phyloP scores from a whole-genome alignment of 2,888 invertebrate genomes.

The Melanostoma mellinum region DNA sequence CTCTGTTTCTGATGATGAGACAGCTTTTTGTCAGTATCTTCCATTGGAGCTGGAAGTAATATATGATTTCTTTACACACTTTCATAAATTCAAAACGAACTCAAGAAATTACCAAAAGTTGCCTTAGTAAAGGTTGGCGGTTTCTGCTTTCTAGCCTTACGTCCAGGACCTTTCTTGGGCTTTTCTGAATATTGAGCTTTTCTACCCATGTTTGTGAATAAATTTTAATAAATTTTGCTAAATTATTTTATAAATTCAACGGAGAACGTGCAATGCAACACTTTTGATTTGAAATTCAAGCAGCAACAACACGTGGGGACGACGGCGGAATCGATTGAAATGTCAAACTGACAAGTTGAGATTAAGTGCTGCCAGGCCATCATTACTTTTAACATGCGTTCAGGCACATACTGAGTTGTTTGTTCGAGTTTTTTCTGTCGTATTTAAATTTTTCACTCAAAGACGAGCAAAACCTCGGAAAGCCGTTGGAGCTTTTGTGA shows the following conservation, averaged over 20 bases:
- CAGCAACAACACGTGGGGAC: slow-evolving; percentile 68
- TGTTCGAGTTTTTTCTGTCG: no score
- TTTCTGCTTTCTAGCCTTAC: slow-evolving; percentile 93
- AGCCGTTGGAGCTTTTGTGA: no score
- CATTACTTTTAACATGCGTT: no score
- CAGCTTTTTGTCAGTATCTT: slow-evolving; percentile 83
- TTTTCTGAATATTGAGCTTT: slow-evolving; percentile 91
- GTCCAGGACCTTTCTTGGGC: slow-evolving; percentile 91
- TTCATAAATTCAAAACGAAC: background rate
- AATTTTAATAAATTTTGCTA: background rate
- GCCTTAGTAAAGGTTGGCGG: slow-evolving; percentile 85
- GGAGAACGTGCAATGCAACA: slow-evolving; percentile 57
- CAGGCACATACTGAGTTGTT: no score
- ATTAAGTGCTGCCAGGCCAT: slow-evolving; percentile 45
- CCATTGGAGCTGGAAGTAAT: slow-evolving; percentile 79
- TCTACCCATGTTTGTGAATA: slow-evolving; percentile 87
- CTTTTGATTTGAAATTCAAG: slow-evolving; percentile 6
- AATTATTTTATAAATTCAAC: slow-evolving; percentile 7
- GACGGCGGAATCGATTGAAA: background rate
- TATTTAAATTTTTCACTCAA: no score
- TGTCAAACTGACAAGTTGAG: slow-evolving; percentile 20
- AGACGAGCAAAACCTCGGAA: no score
- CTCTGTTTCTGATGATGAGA: slow-evolving; percentile 89
- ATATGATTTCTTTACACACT: slow-evolving; percentile 20
- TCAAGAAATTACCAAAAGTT: slow-evolving; percentile 76